A percentile compares a stretch with the other conserved stretches of the same genome.
Conservation (phyloP, 2,888 invertebrate genomes). For the Aphodius sticticus region DNA sequence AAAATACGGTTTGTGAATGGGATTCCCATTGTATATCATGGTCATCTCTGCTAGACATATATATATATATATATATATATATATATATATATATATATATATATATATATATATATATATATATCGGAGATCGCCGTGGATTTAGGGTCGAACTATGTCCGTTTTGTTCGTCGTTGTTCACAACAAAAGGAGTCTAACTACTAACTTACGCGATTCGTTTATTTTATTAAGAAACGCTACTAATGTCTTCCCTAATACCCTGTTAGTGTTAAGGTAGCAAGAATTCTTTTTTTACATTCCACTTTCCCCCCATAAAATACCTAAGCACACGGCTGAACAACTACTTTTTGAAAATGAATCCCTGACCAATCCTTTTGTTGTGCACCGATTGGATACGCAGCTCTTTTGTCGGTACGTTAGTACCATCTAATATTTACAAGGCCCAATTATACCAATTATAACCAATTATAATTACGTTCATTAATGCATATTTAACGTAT, state of each 20-base stretch:
- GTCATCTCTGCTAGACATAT: neutral
- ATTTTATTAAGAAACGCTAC: conserved; percentile 39
- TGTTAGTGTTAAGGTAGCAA: conserved; percentile 45
- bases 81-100: too few relatives aligned
- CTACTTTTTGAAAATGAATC: conserved; percentile 14
- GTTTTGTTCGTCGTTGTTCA: conserved; percentile 31
- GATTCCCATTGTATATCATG: neutral
- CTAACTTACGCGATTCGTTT: conserved; percentile 36
- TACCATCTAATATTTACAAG: conserved; percentile 44
- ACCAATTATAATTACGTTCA: conserved; percentile 22
- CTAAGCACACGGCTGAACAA: conserved; percentile 27
- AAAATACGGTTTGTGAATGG: conserved; percentile 18
- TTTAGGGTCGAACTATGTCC: conserved; percentile 6
- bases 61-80: too few relatives aligned
- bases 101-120: neutral
- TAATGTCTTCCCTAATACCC: conserved; percentile 46
- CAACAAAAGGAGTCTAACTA: conserved; percentile 42
- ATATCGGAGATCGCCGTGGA: neutral
- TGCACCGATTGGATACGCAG: conserved; percentile 27
- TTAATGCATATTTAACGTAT: conserved; percentile 36
- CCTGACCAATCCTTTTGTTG: conserved; percentile 33
- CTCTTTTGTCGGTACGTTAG: conserved; percentile 5
- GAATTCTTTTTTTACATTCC: conserved; percentile 29
- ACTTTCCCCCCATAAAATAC: conserved; percentile 23
- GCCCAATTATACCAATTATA: conserved; percentile 37